Evolutionary conservation across 2,113 vertebrate genomes (phyloP), one percentile per base, ranked within the genome.

Genomic region (Diadophis punctatus): DNA sequence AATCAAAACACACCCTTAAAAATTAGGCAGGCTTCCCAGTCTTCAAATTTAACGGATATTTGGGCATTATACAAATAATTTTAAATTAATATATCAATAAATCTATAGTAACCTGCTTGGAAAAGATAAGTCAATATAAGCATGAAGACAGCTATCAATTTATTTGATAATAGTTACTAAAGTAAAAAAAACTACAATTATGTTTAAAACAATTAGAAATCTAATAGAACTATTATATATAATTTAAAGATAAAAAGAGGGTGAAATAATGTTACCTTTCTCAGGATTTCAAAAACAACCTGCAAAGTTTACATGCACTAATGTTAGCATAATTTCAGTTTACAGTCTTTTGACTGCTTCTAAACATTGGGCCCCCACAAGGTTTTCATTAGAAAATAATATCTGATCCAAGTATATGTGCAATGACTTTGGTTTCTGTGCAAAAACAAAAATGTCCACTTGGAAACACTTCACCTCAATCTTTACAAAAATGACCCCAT

Each of bases 391-490:
- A 89, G 23, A 74, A 90, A 68, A 89, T 55, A 87, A 48, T 74
- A 90, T 55, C 11, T 55, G 74, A 86, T 90, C 30, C 87, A 91
- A 86, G 34, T 88, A 46, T 89, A 27, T 60, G 88, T 55, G 46
- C 11, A 55, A 86, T 56, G 34, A 90, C 49, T 87, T 93, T 49
- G 49, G 55, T 86, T 91, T 55, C 87, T 89, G 34, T 86, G 86
- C 46, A 89, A 23, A n/a, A 80, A 88, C 43, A 93, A 60, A 86
- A n/a, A 68, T 34, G 48, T 9, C 23, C 88, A 87, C 74, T 90
- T 90, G 90, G 93, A 93, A 90, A 86, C 87, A 91, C 90, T 91
- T 93, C 56, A 93, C 87, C 55, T 52, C 56, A 93, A 27, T 80
- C 53, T 68, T 49, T 90, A 55, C 49, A 48, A 87, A 91, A 86